phyloP scores from a whole-genome alignment of 2,113 vertebrate species.

The Rhinoptilus africanus region DNA sequence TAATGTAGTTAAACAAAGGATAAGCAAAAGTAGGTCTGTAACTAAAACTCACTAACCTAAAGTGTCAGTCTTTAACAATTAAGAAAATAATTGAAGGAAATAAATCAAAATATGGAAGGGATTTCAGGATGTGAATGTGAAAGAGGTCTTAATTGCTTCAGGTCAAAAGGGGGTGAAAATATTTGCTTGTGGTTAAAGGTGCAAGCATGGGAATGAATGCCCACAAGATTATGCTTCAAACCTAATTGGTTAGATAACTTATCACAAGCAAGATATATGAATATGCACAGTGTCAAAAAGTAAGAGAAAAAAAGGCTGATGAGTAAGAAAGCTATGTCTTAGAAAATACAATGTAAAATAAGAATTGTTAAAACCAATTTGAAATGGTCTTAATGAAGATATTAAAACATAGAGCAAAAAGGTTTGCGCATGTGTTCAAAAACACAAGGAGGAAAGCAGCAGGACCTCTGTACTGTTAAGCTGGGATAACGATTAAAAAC shows the following conservation, averaged over 20 bases:
- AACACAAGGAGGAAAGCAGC: neutral
- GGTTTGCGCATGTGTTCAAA: neutral
- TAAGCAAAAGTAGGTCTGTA: neutral
- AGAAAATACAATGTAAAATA: neutral
- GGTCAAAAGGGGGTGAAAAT: neutral
- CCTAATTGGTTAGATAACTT: neutral
- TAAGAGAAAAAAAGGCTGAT: neutral
- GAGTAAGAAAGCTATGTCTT: neutral
- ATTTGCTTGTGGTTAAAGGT: neutral
- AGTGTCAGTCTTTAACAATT: neutral
- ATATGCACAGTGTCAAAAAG: neutral
- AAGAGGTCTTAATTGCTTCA: neutral
- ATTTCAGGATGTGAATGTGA: neutral
- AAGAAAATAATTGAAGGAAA: neutral
- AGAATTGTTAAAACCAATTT: neutral
- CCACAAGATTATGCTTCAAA: neutral
- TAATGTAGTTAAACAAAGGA: neutral
- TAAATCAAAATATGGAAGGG: neutral
- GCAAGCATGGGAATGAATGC: neutral
- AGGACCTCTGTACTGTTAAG: neutral
- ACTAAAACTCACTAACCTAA: neutral
- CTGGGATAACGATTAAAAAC: neutral
- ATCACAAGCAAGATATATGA: neutral
- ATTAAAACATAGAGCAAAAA: neutral
- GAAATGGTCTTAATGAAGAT: neutral